Base-by-base conservation (phyloP, 2,113 vertebrate genomes). In the Esox niger region DNA sequence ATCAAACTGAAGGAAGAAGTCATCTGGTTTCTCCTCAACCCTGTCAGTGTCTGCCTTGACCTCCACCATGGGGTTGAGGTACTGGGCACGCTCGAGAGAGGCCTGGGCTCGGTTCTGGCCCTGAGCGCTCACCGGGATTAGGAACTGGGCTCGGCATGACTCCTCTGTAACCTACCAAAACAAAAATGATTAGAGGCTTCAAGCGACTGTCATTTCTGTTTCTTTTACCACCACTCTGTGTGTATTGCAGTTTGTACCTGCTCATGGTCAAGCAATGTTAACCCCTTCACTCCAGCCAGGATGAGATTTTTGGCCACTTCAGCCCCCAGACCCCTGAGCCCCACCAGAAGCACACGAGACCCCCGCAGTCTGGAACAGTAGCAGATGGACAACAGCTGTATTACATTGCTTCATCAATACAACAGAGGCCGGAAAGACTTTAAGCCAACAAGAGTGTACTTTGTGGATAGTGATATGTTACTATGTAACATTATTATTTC, bases 291-390 rank as follows among this genome's bases (percentile, higher is more conserved):
- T 69, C 96, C 96, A 0, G 96, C 94, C 74, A 98, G 83, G 84
- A 97, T 97, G 23, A 98, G 86, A 31, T 98, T 98, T 82, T 98
- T 98, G 11, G 96, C 95, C 62, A 97, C 93, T 83, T 98, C 96
- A 0, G 96, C 95, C 6, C 96, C 96, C 0, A 98, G 86, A 9
- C 96, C 96, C 0, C 91, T 88, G 47, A 97, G 86, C 52, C 96
- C 94, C 0, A 93, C 95, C 66, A 98, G 90, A 32, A 98, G 92
- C 58, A 97, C 95, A 21, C 91, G 91, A 6, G 95, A 98, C 0
- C 91, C 91, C 15, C 96, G 90, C 21, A 98, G 71, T 83, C 96
- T 98, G 77, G 25, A 31, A 30, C 27, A 59, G 26, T 30, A 30
- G 27, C 56, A 59, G 38, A 43, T 15, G 38, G 15, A 4, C 3